Evolutionary conservation across 30 jellyfish, hydroid and myxozoan species (phyloP), one percentile per base, ranked within the genome.

Genomic region (Mastigias papua): DNA sequence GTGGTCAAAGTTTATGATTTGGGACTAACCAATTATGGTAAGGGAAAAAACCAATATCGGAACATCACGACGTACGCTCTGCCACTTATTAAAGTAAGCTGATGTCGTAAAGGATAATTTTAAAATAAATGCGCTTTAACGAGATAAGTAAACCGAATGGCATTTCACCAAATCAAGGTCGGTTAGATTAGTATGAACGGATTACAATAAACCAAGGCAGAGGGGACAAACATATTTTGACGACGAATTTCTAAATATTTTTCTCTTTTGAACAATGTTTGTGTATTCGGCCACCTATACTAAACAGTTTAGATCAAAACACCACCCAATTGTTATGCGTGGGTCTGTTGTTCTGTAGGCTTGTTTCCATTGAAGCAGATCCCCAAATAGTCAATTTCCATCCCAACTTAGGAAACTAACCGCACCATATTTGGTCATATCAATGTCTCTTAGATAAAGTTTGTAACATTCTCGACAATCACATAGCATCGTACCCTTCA

Each of bases 151-250:
- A 33, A 72, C 83, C 69, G 25, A 35, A 19, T 22, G 83, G 33
- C 17, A 37, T 72, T 72, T 61, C 29, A 51, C 83, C 31, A 51
- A 34, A 4, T 8, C 83, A 26, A 72, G 42, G 69, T 34, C 23
- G 69, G 83, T 35, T 69, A 72, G 83, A 33, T 72, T 72, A 19
- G 35, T 16, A 2, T 72, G 83, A 72, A 16, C 42, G 69, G 69
- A 72, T 72, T 72, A 72, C 32, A 15, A 15, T 42, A 72, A 72
- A n/a, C 83, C 83, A n/a, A 19, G 34, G 65, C 83, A n/a, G n/a
- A 72, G 17, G 83, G 83, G 83, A 72, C 83, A 72, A 72, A 72
- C 83, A 72, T 33, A 72, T 72, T 63, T 72, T 72, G 83, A 72
- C 42, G 69, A 33, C 46, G 69, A 10, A 1, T 37, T 72, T 21